A percentile compares a stretch with the other conserved stretches of the same genome.
phyloP scores from a whole-genome alignment of 2,888 invertebrate species.

The Entomobrya multifasciata region DNA sequence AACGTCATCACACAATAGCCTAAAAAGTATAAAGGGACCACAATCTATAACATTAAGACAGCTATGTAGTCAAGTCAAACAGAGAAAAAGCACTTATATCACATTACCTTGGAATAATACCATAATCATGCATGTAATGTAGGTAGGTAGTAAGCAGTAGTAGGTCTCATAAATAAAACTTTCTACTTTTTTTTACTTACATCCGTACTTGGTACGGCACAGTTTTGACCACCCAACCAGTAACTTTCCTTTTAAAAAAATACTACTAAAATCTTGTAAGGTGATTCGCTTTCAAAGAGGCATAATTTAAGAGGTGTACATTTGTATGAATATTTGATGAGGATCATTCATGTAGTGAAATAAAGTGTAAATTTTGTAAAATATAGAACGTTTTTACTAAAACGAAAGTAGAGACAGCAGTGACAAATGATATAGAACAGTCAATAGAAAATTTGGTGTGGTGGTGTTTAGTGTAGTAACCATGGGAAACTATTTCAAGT shows the following conservation, averaged over 20 bases:
- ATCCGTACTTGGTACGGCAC: slow-evolving; percentile 61
- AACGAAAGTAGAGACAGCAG: background rate
- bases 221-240: background rate
- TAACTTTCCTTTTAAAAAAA: background rate
- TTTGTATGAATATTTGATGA: background rate
- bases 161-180: background rate
- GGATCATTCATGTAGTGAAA: background rate
- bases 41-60: background rate
- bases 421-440: background rate
- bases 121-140: background rate
- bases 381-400: background rate
- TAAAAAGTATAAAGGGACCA: background rate
- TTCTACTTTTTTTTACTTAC: slow-evolving; percentile 24
- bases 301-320: too few relatives aligned
- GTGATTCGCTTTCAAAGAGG: too few relatives aligned
- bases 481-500: background rate
- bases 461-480: background rate
- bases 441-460: background rate
- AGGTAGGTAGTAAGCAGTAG: background rate
- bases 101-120: background rate
- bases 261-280: background rate
- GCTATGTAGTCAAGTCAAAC: background rate
- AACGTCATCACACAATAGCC: slow-evolving; percentile 47
- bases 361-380: background rate
- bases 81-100: slow-evolving; percentile 9